Conservation (phyloP, 2,113 vertebrate species). For the Enhydra lutris region DNA sequence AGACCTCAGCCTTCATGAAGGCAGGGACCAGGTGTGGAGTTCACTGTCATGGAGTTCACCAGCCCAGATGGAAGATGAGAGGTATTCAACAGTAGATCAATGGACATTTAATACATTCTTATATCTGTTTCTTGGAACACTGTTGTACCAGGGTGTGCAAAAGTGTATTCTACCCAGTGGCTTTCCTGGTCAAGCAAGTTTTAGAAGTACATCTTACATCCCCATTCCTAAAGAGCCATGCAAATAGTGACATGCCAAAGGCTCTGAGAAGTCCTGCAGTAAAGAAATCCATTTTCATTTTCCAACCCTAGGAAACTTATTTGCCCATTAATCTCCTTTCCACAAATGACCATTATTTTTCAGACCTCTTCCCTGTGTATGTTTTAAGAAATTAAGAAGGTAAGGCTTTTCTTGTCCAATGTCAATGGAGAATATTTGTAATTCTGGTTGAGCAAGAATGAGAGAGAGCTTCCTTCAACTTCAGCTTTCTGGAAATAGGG, state of each 20-base stretch:
- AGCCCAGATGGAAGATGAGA: neutral
- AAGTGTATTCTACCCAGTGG: neutral
- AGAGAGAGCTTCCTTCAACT: neutral
- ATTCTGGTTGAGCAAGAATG: neutral
- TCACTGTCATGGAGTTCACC: rapidly evolving
- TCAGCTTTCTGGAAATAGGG: neutral
- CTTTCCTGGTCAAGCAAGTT: neutral
- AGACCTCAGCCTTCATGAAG: neutral
- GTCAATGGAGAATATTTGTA: neutral
- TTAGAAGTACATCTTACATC: neutral
- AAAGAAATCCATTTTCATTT: neutral
- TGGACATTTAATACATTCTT: neutral
- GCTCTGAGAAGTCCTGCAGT: neutral
- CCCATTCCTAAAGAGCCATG: neutral
- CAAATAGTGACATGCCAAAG: neutral
- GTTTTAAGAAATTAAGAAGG: neutral
- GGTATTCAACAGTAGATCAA: neutral
- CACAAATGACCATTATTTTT: neutral
- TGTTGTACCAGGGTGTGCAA: neutral
- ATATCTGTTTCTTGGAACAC: neutral
- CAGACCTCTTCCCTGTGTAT: neutral
- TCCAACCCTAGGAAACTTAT: neutral
- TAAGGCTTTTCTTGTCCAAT: neutral
- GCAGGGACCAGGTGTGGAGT: neutral
- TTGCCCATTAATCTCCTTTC: neutral